These are phyloP conservation scores for Squalus acanthias DNA, from an alignment of 2,797 vertebrate genomes.

Conservation along the genomic window DNA sequence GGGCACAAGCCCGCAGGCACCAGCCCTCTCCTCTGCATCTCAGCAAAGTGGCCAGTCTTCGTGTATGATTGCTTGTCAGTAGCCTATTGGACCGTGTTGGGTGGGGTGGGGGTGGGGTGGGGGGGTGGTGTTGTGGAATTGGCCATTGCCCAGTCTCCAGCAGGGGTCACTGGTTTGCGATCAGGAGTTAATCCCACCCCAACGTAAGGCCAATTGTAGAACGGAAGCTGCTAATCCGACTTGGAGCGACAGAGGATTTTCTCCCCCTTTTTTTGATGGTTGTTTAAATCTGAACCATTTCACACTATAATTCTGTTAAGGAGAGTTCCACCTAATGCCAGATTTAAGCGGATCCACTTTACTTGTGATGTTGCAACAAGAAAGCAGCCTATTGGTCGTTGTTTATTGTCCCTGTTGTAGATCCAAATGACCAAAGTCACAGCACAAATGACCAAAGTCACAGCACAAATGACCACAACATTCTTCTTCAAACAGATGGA, in stretches of 20 bases:
- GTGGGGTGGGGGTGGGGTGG: not conserved
- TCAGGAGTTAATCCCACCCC: not conserved
- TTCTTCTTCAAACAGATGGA: not conserved
- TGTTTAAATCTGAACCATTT: not conserved
- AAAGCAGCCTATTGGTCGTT: not conserved
- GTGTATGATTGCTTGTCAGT: not conserved
- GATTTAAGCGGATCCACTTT: not conserved
- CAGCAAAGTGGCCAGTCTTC: not conserved
- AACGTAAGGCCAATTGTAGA: not conserved
- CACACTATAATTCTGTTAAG: not conserved
- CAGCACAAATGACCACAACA: too few relatives aligned
- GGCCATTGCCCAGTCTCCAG: not conserved
- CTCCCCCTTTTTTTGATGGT: too few relatives aligned
- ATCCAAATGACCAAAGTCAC: not conserved
- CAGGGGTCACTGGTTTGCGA: not conserved
- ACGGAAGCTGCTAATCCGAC: not conserved
- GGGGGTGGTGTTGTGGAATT: not conserved
- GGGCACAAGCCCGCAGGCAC: too few relatives aligned
- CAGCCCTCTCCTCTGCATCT: not conserved
- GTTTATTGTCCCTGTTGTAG: not conserved
- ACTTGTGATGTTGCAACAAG: not conserved
- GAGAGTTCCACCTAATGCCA: not conserved
- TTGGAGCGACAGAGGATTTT: not conserved
- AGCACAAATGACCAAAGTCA: not conserved
- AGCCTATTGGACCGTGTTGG: not conserved